phyloP scores from a whole-genome alignment of 92 coral and sea anemone genomes.

The Zoanthus sociatus region DNA sequence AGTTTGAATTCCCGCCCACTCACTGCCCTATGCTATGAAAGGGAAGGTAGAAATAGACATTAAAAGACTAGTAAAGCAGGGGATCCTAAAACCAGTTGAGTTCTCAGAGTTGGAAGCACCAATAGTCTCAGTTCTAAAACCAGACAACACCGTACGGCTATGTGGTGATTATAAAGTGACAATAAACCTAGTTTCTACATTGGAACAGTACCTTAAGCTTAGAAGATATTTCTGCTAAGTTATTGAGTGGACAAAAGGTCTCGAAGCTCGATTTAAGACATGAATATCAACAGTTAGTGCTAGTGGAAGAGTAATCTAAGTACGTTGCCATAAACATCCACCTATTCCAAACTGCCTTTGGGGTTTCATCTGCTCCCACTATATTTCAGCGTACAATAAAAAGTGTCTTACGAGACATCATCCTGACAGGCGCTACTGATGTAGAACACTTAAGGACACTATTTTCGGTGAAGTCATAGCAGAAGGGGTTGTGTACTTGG shows the following conservation, averaged over 20 bases:
- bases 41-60: constrained; percentile 51
- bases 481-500: constrained; percentile 41
- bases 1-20: constrained; percentile 48
- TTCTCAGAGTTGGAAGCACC: constrained; percentile 57
- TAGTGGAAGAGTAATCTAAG: constrained; percentile 49
- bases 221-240: constrained; percentile 5
- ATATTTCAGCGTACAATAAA: constrained; percentile 53
- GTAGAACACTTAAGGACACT: constrained; percentile 14
- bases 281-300: constrained; percentile 56
- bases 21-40: constrained; percentile 45
- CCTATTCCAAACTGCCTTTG: constrained; percentile 45
- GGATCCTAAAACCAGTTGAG: constrained; percentile 50
- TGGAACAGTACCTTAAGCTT: constrained; percentile 22
- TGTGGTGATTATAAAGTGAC: constrained; percentile 9
- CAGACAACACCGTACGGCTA: constrained; percentile 22
- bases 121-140: constrained; percentile 55
- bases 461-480: constrained; percentile 44
- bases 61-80: constrained; percentile 48
- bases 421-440: constrained; percentile 30
- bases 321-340: constrained; percentile 55
- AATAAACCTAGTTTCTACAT: neutral
- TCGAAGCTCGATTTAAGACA: constrained; percentile 56
- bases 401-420: constrained; percentile 51
- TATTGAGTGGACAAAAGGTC: constrained; percentile 3
- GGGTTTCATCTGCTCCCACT: constrained; percentile 54